phyloP scores from a whole-genome alignment of 1,140 invertebrate species.

The Tetraneura akinire region DNA sequence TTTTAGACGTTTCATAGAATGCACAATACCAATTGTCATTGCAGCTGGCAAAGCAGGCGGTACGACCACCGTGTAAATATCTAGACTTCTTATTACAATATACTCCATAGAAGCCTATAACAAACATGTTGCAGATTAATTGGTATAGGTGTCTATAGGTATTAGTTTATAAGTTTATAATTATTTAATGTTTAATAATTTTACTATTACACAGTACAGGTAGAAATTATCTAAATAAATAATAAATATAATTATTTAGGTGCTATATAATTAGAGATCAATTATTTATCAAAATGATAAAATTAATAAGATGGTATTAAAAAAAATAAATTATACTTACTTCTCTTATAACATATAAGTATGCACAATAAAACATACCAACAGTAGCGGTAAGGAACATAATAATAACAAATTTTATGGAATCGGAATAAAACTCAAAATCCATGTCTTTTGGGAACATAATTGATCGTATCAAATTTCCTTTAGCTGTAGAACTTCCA shows the following conservation, averaged over 20 bases:
- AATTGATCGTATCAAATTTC: constrained; percentile 85
- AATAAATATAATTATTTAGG: too few species aligned
- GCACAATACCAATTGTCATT: constrained; percentile 86
- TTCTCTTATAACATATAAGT: constrained; percentile 62
- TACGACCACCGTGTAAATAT: constrained; percentile 93
- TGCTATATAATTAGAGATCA: too few species aligned
- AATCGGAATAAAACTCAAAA: constrained; percentile 87
- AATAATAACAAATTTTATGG: constrained; percentile 75
- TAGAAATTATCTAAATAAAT: too few species aligned
- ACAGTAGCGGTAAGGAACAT: constrained; percentile 63
- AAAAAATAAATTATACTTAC: constrained; percentile 58
- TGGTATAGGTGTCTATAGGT: too few species aligned
- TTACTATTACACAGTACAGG: too few species aligned
- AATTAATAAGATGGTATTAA: too few species aligned
- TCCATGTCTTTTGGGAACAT: constrained; percentile 78
- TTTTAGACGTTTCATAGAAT: constrained; percentile 80
- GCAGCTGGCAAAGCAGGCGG: constrained; percentile 93
- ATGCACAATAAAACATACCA: constrained; percentile 64
- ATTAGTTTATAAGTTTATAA: too few species aligned
- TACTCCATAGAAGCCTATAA: constrained; percentile 75
- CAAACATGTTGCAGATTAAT: too few species aligned
- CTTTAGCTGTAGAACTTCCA: constrained; percentile 88
- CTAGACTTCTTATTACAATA: constrained; percentile 80
- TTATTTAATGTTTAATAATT: too few species aligned
- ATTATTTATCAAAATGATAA: too few species aligned